A percentile compares a stretch with the other conserved stretches of the same genome.
Conservation (phyloP, 2,797 vertebrate genomes). For the Anguilla obscura region DNA sequence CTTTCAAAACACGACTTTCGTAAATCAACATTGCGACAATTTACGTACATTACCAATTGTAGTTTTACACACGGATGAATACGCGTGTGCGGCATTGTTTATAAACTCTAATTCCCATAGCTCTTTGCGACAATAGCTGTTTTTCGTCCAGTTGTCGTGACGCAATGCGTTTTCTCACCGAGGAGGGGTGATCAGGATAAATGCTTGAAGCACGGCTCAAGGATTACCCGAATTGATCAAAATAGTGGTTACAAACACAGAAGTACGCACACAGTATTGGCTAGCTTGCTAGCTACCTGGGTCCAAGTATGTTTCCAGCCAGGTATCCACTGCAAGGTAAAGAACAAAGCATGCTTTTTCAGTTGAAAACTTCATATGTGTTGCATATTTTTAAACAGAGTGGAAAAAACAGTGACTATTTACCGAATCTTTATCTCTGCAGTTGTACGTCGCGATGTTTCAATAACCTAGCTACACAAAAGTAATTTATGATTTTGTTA, state of each 20-base stretch:
- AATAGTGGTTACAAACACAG: neutral
- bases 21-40: neutral
- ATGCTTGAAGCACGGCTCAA: neutral
- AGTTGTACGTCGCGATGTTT: neutral
- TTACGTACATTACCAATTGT: neutral
- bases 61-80: neutral
- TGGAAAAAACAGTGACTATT: neutral
- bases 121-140: neutral
- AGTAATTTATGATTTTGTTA: neutral
- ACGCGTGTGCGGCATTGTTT: neutral
- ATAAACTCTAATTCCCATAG: neutral
- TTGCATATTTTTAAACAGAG: neutral
- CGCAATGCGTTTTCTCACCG: neutral
- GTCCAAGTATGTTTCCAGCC: conserved; percentile 68
- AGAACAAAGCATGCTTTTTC: conserved; percentile 20
- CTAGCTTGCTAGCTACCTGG: neutral
- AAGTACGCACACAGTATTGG: neutral
- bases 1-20: neutral
- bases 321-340: conserved; percentile 72
- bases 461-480: neutral
- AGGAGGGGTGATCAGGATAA: neutral
- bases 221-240: neutral
- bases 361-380: neutral
- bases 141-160: neutral
- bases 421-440: neutral